phyloP scores from a whole-genome alignment of 2,888 invertebrate species.

The Drepana falcataria region DNA sequence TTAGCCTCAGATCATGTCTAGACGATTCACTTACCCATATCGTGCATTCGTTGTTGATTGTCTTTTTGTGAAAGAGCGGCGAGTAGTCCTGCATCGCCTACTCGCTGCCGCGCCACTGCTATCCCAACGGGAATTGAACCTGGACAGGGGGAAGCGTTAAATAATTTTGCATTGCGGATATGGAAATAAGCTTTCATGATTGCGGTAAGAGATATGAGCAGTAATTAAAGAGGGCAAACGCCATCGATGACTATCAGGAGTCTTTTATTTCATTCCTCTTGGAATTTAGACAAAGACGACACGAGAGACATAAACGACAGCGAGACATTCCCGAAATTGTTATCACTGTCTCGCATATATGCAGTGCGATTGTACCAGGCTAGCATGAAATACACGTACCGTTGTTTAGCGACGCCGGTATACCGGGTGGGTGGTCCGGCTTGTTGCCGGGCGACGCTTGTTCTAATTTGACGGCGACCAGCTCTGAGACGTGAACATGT shows the following conservation, averaged over 20 bases:
- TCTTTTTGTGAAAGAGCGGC: slow-evolving; percentile 79
- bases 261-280: no score
- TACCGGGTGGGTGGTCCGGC: slow-evolving; percentile 63
- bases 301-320: no score
- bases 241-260: no score
- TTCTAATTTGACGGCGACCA: slow-evolving; percentile 81
- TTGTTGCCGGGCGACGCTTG: slow-evolving; percentile 82
- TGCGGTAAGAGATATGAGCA: no score
- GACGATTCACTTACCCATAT: slow-evolving; percentile 75
- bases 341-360: slow-evolving; percentile 37
- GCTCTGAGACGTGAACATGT: slow-evolving; percentile 77
- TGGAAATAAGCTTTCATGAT: no score
- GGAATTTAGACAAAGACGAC: no score
- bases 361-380: slow-evolving; percentile 29
- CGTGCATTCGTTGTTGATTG: slow-evolving; percentile 75
- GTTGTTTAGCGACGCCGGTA: slow-evolving; percentile 68
- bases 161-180: background rate
- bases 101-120: slow-evolving; percentile 88
- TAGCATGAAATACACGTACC: slow-evolving; percentile 39
- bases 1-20: no score
- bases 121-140: slow-evolving; percentile 89
- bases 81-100: slow-evolving; percentile 80
- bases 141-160: slow-evolving; percentile 18
- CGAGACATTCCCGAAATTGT: no score
- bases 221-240: no score